These are phyloP conservation scores for Phyllotreta cruciferae DNA, from an alignment of 2,888 invertebrate genomes.

Conservation along the genomic window DNA sequence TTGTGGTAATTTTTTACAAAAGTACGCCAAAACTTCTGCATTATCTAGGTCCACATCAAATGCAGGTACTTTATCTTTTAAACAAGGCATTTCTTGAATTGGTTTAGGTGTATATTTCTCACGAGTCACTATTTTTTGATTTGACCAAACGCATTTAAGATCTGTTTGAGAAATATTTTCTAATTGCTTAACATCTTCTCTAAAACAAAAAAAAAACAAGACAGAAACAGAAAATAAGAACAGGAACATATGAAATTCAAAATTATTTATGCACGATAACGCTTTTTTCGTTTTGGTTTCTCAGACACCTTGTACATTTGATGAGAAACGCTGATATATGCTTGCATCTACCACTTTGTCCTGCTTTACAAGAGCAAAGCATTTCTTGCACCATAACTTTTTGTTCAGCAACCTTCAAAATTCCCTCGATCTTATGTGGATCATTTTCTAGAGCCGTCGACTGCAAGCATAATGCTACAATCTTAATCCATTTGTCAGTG, in stretches of 20 bases:
- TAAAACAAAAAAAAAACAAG: conserved; percentile 17
- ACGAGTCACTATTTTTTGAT: neutral
- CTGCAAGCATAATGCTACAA: no score
- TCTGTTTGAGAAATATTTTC: conserved; percentile 13
- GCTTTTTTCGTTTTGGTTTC: conserved; percentile 2
- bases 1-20: conserved; percentile 1
- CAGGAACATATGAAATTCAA: conserved; percentile 1
- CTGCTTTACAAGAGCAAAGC: conserved; percentile 16
- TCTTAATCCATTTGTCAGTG: no score
- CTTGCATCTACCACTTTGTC: conserved; percentile 24
- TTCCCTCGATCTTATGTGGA: no score
- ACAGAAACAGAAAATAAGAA: neutral
- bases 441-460: no score
- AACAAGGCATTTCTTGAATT: conserved; percentile 17
- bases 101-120: conserved; percentile 11
- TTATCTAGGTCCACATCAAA: neutral
- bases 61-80: neutral
- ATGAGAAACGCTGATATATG: conserved; percentile 17
- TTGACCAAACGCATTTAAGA: conserved; percentile 15
- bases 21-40: neutral
- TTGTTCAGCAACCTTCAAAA: neutral
- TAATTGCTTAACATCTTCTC: conserved; percentile 5
- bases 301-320: conserved; percentile 17
- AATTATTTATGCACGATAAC: conserved; percentile 1
- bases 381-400: neutral